These are phyloP conservation scores for Paramormyrops kingsleyae DNA, from an alignment of 2,113 vertebrate species.

Conservation along the genomic window DNA sequence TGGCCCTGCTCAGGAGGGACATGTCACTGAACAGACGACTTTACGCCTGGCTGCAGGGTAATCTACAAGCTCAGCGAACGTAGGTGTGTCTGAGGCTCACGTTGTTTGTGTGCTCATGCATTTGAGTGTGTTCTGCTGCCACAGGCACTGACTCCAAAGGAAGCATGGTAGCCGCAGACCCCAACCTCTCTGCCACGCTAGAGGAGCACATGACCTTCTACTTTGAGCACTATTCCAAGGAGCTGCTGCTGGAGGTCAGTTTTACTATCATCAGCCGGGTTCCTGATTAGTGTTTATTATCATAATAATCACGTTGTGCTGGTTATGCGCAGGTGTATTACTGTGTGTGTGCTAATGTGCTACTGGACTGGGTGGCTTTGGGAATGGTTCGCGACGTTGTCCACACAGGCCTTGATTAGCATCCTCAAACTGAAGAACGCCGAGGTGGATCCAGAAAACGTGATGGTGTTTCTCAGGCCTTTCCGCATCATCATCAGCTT, in stretches of 20 bases:
- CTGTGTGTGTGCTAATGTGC: constrained; percentile 6
- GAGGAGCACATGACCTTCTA: constrained; percentile 78
- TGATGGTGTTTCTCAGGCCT: constrained; percentile 75
- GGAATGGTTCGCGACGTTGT: constrained; percentile 8
- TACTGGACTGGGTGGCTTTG: neutral
- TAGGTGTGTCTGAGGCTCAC: neutral
- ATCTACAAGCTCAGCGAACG: neutral
- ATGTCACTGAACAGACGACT: constrained; percentile 95
- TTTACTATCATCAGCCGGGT: neutral
- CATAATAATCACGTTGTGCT: neutral
- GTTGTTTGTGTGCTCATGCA: neutral
- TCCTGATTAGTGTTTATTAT: neutral
- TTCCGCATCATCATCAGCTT: constrained; percentile 87
- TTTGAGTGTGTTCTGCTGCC: constrained; percentile 13
- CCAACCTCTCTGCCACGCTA: constrained; percentile 52
- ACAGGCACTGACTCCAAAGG: constrained; percentile 88
- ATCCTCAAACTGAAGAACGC: constrained; percentile 77
- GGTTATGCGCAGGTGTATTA: neutral
- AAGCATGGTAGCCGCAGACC: constrained; percentile 66
- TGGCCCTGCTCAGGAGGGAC: constrained; percentile 86
- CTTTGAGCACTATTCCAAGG: constrained; percentile 85
- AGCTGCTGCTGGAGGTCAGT: constrained; percentile 81
- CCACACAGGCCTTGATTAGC: constrained; percentile 69
- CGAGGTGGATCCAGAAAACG: constrained; percentile 63
- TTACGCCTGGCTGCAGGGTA: constrained; percentile 92